Evolutionary conservation across 2,113 vertebrate species (phyloP), one percentile per base, ranked within the genome.

Genomic region (Chaetops frenatus): DNA sequence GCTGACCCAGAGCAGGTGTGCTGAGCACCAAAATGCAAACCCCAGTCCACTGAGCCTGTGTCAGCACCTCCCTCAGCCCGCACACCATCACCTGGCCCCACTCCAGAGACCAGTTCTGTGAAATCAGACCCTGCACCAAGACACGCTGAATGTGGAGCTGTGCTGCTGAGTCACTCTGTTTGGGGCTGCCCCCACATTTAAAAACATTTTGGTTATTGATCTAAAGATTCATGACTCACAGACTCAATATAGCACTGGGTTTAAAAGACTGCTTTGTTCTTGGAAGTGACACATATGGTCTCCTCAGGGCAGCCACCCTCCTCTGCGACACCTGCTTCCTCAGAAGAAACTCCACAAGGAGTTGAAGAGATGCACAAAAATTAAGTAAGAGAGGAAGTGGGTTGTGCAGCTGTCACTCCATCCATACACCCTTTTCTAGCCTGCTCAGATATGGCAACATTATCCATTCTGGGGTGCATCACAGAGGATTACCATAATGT

Each of bases 171-270:
- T 96, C 94, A 95, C 82, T 54, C 85, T 94, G 23, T 96, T 95
- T 96, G 95, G 96, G 96, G 92, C 93, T 97, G 94, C 92, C 94
- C 94, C 71, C 94, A 78, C 71, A 19, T 80, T 92, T 44, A 77
- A 94, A 95, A 95, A 85, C 84, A 93, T 95, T 94, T 86, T 92
- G 76, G 67, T 92, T 95, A 95, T 96, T 95, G 95, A 96, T 95
- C 88, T 93, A 81, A 94, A 95, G 93, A 92, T 70, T 86, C 56
- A 12, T 96, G 94, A 96, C 60, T 96, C 96, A 94, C 10, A 48
- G 69, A 56, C 90, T 93, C 60, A 81, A 28, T 90, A 81, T 83
- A 95, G 88, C 2, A 1, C 60, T 14, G 44, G 45, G 33, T 82
- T 86, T 88, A 81, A 92, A 93, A 90, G 87, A 66, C 51, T 56